Conservation (phyloP, 2,888 invertebrate genomes). For the Synergus umbraculus region DNA sequence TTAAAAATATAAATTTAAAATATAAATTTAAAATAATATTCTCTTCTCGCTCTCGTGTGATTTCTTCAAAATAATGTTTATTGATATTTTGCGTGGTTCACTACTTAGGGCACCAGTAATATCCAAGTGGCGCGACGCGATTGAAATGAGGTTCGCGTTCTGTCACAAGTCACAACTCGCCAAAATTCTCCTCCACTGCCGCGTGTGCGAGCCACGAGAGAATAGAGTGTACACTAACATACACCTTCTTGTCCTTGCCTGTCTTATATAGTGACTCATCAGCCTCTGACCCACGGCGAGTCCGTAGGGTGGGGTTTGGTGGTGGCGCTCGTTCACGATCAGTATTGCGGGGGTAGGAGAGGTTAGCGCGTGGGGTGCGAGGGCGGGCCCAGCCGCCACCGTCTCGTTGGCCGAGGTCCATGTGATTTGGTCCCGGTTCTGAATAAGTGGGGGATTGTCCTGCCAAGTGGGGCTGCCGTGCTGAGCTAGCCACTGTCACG, state of each 20-base stretch:
- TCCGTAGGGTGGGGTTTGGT: conserved; percentile 47
- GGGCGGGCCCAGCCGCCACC: conserved; percentile 65
- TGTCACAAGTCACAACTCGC: conserved; percentile 47
- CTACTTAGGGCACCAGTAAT: conserved; percentile 4
- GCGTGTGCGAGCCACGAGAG: conserved; percentile 73
- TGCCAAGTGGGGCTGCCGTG: conserved; percentile 34
- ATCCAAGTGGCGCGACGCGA: conserved; percentile 23
- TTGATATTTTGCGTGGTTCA: background rate
- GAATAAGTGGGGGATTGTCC: conserved; percentile 52
- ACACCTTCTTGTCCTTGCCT: conserved; percentile 77
- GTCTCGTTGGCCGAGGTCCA: conserved; percentile 66
- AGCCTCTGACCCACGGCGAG: conserved; percentile 65
- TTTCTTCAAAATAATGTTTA: background rate
- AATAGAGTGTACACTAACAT: conserved; percentile 76
- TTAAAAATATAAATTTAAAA: too few relatives aligned
- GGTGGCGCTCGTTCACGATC: conserved; percentile 44
- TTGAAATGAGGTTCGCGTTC: conserved; percentile 35
- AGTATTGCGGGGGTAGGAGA: conserved; percentile 56
- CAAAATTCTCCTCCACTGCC: conserved; percentile 51
- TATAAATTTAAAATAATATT: background rate
- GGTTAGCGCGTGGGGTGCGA: conserved; percentile 62
- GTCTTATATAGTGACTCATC: conserved; percentile 78
- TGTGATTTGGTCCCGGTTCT: conserved; percentile 50
- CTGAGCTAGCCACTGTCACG: conserved; percentile 45
- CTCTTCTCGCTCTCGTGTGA: background rate